phyloP scores from a whole-genome alignment of 2,888 invertebrate species.

The Oscheius sp. region DNA sequence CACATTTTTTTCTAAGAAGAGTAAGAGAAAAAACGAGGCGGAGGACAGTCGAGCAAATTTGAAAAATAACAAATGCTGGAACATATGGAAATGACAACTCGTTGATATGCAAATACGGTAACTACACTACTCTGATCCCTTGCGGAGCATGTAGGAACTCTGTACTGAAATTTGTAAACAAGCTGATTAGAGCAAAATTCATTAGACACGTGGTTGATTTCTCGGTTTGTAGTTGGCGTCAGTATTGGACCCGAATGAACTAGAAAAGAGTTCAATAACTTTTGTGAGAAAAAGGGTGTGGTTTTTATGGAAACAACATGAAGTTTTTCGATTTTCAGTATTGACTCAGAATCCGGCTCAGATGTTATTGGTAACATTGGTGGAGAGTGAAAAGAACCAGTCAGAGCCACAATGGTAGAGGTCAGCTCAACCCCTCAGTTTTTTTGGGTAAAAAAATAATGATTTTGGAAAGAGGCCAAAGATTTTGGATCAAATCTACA shows the following conservation, averaged over 20 bases:
- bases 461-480: too few relatives aligned
- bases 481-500: too few relatives aligned
- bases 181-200: not conserved
- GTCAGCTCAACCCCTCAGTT: not conserved
- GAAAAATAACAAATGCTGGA: too few relatives aligned
- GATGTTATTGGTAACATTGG: slow-evolving; percentile 29
- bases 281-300: not conserved
- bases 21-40: not conserved
- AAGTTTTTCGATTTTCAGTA: not conserved
- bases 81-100: too few relatives aligned
- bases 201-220: too few relatives aligned
- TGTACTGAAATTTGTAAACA: too few relatives aligned
- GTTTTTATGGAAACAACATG: not conserved
- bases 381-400: slow-evolving; percentile 19
- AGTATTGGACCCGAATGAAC: not conserved
- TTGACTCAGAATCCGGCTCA: slow-evolving; percentile 27
- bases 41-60: too few relatives aligned
- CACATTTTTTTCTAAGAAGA: not conserved
- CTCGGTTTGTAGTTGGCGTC: not conserved
- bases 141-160: too few relatives aligned
- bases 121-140: too few relatives aligned
- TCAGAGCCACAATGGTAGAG: not conserved
- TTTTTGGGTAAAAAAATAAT: not conserved
- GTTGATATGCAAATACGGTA: too few relatives aligned
- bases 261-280: too few relatives aligned